Base-by-base conservation (phyloP, 2,797 vertebrate species). In the Alosa sapidissima region DNA sequence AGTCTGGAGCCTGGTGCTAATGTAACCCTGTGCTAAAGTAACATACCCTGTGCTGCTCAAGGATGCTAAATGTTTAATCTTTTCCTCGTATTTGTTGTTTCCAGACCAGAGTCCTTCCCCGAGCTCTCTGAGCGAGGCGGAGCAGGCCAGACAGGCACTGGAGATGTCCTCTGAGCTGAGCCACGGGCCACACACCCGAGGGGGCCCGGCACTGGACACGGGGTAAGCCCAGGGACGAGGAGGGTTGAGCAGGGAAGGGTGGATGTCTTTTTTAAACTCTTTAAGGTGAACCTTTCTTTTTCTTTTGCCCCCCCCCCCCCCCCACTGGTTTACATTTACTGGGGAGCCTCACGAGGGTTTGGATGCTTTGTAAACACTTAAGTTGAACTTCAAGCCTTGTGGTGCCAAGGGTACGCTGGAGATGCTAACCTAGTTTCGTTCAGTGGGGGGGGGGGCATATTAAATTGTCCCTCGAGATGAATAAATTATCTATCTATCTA, bases 111-210 rank as follows among this genome's bases (percentile, higher is more conserved):
- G 72, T 36, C 72, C 72, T 0, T 78, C 72, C 36, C 72, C 45
- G 36, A 78, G 72, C 36, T 78, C 72, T 0, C 72, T 78, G 72
- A 47, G 72, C 7, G 72, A 78, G 41, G 72, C 72, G 6, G 72
- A 78, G 72, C 72, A 78, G 72, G 41, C 72, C 72, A 78, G 78
- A 21, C 72, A 78, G 41, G 41, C 41, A 47, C 72, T 78, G 72
- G 72, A 78, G 36, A 41, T 47, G 41, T 47, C 72, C 72, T 14
- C 72, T 5, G 72, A 78, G 41, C 72, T 75, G 33, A 6, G 3
- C 68, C 68, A 19, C 14, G 19, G 72, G 0, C 36, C 41, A 7
- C 72, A 2, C 72, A 19, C 33, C 14, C 16, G 72, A 78, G 36
- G 72, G 6, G 41, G 24, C 36, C 41, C 36, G 1, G 41, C 72